Evolutionary conservation across 2,797 vertebrate species (phyloP).

Genomic region (Girardinus metallicus): DNA sequence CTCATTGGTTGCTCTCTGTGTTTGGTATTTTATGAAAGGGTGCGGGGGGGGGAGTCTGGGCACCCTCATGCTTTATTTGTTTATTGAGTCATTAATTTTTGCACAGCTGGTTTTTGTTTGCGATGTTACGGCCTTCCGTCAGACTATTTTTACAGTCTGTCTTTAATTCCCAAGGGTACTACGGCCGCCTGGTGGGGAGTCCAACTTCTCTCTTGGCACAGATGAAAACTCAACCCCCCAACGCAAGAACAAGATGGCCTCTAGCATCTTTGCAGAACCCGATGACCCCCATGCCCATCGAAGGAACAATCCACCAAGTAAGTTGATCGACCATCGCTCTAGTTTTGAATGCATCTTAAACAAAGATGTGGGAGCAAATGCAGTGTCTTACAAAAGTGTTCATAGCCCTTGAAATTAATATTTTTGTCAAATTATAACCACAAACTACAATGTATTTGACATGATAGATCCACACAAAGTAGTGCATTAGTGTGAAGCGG

Average conservation of each 20-base stretch:
- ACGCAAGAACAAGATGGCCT: constrained; percentile 93
- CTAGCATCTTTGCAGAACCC: constrained; percentile 91
- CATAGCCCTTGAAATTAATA: not conserved
- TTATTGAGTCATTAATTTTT: constrained; percentile 57
- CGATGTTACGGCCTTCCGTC: constrained; percentile 2
- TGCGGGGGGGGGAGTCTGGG: constrained; percentile 37
- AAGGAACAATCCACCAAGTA: constrained; percentile 82
- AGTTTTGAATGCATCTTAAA: not conserved
- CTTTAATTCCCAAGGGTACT: constrained; percentile 83
- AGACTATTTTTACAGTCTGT: constrained; percentile 14
- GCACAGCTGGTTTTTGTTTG: not conserved
- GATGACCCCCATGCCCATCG: constrained; percentile 86
- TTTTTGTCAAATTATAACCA: not conserved
- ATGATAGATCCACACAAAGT: not conserved
- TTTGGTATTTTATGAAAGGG: constrained; percentile 28
- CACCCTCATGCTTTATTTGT: constrained; percentile 58
- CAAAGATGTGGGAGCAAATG: no score
- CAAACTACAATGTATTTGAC: no score
- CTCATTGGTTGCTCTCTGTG: constrained; percentile 18
- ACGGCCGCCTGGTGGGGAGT: constrained; percentile 92
- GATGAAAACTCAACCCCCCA: constrained; percentile 87
- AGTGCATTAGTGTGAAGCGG: not conserved
- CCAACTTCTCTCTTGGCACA: constrained; percentile 90
- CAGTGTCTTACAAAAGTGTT: not conserved
- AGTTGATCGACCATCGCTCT: constrained; percentile 20